Evolutionary conservation across 2,113 vertebrate species (phyloP).

Genomic region (Typhlomys cinereus): DNA sequence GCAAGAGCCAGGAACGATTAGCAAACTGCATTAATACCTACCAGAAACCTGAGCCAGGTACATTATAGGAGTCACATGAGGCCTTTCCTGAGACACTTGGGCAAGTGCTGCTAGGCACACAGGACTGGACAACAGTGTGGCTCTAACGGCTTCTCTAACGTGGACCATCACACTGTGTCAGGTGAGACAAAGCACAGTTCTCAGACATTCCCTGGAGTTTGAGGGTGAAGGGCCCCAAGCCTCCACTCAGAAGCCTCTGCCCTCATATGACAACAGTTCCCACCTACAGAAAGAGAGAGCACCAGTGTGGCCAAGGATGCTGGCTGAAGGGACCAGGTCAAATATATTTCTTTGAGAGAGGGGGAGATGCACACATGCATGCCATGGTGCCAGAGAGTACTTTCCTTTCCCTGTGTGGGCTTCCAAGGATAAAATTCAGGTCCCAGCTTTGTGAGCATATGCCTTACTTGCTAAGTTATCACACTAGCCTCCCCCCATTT

Average conservation of each 20-base stretch:
- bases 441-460: too few species aligned
- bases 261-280: fast-evolving
- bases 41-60: background rate
- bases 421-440: too few species aligned
- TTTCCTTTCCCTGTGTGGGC: too few species aligned
- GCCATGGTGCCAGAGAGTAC: too few species aligned
- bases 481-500: background rate
- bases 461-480: too few species aligned
- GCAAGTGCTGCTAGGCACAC: background rate
- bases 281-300: fast-evolving
- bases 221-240: background rate
- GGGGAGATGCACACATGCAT: too few species aligned
- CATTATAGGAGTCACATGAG: background rate
- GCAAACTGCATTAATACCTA: background rate
- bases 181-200: too few species aligned
- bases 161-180: too few species aligned
- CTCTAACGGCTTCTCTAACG: background rate
- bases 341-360: too few species aligned
- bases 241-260: background rate
- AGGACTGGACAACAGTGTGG: fast-evolving
- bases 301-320: background rate
- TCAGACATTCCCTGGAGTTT: background rate
- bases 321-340: too few species aligned
- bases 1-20: background rate
- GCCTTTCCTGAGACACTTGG: background rate